Evolutionary conservation across 37 sponge, comb jelly and placozoan species (phyloP), one percentile per base, ranked within the genome.

Genomic region (Crambe crambe): DNA sequence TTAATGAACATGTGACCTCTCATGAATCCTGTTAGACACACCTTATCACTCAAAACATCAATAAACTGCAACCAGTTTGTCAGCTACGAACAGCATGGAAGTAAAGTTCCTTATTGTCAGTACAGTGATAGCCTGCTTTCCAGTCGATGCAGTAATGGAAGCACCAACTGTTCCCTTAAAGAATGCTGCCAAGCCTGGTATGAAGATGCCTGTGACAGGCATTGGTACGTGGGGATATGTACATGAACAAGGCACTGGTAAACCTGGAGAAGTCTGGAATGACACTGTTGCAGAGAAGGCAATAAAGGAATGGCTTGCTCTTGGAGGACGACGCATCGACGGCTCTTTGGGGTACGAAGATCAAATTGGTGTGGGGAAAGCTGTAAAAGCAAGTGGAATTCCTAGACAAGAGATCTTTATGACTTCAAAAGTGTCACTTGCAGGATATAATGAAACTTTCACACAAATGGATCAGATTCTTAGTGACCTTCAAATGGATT

Each of bases 111-210:
- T n/a, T n/a, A n/a, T n/a, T n/a, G n/a, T n/a, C n/a, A n/a, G n/a
- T n/a, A n/a, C n/a, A n/a, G n/a, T n/a, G n/a, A n/a, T n/a, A n/a
- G n/a, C n/a, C n/a, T n/a, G n/a, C n/a, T n/a, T n/a, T n/a, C n/a
- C 56, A 18, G 56, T 54, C 56, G 18, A 10, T 54, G 25, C n/a
- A 29, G 64, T 22, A 62, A 29, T 29, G n/a, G 71, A 70, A n/a
- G 67, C 36, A 8, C 79, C 79, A 9, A 60, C 26, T 40, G 79
- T 77, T 6, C 25, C 21, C 10, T 31, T 77, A 23, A 40, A 9
- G 32, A 77, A 77, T 77, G 79, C 79, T 34, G 79, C 79, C 23
- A 77, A 77, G 25, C 67, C 79, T n/a, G 79, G 79, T 61, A 61
- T 27, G 23, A 61, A 59, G 38, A 77, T 77, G 79, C 79, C 79